Base-by-base conservation (phyloP, 2,113 vertebrate species). In the Colossoma macropomum region DNA sequence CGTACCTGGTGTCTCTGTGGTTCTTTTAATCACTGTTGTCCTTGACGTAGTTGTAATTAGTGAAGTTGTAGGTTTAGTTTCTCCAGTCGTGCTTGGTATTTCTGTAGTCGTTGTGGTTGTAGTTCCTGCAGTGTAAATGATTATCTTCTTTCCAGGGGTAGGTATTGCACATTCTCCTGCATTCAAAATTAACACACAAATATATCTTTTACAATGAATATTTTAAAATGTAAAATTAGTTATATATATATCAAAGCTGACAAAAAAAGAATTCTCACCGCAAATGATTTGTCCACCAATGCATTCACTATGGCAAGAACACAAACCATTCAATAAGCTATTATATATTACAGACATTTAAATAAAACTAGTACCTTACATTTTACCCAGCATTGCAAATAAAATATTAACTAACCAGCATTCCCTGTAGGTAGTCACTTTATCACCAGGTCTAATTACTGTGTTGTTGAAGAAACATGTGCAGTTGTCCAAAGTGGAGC, bases 401-500 rank as follows among this genome's bases (percentile, higher is more conserved):
- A 16, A 0, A 1, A 54, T 10, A 1, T 32, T 6, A 79, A 84
- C 92, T 92, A 85, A 95, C 94, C 94, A 94, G 23, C 34, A 8
- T 63, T 1, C 27, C 71, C 16, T 74, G 1, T 79, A 0, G 32
- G 77, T 86, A 21, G 25, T 50, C 16, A 92, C 73, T 3, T 32
- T 28, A 77, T 77, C 41, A 23, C 91, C 85, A 74, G 95, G 88
- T 50, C 32, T 77, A 72, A 95, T 79, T 12, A 94, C 1, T 0
- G 87, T 89, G 66, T 91, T 90, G 50, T 95, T 95, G 38, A 94
- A 93, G 86, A 79, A 92, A 77, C 96, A 97, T 65, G 91, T 94
- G 87, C 96, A 97, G 30, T 93, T 88, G 11, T 82, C 89, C 66
- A 95, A 77, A 56, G 11, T 66, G 7, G 95, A 93, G n/a, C 96